phyloP scores from a whole-genome alignment of 2,797 vertebrate species.

The Gymnocypris eckloni region DNA sequence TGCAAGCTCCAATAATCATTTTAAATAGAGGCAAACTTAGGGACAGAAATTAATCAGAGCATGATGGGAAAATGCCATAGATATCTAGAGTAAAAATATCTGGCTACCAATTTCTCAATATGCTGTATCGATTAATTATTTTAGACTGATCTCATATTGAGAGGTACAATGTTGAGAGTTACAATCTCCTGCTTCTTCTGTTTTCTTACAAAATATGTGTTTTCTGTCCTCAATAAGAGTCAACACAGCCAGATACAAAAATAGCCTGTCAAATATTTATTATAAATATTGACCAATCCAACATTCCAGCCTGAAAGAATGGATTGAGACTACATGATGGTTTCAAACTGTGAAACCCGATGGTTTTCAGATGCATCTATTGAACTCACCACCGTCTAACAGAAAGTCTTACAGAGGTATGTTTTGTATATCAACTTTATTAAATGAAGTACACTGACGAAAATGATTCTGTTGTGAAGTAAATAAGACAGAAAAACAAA shows the following conservation, averaged over 20 bases:
- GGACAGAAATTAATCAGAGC: background rate
- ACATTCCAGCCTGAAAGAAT: background rate
- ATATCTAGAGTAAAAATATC: background rate
- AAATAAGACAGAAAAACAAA: no score
- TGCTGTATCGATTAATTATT: background rate
- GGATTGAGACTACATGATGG: conserved; percentile 7
- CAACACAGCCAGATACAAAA: background rate
- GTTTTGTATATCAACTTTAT: background rate
- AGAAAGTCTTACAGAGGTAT: background rate
- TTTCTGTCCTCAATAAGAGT: background rate
- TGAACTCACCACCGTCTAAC: background rate
- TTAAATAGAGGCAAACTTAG: background rate
- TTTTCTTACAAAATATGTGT: conserved; percentile 2
- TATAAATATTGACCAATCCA: conserved; percentile 15
- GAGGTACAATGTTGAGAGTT: background rate
- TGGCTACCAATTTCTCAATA: background rate
- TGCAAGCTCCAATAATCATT: background rate
- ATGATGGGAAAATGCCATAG: background rate
- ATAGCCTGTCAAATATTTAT: conserved; percentile 13
- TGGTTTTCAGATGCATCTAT: background rate
- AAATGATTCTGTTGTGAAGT: no score
- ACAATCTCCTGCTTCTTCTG: background rate
- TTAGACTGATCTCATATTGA: background rate
- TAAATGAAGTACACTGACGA: background rate
- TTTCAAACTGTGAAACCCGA: background rate